Conservation (phyloP, 2,113 vertebrate species). For the Myanophis thanlyinensis region DNA sequence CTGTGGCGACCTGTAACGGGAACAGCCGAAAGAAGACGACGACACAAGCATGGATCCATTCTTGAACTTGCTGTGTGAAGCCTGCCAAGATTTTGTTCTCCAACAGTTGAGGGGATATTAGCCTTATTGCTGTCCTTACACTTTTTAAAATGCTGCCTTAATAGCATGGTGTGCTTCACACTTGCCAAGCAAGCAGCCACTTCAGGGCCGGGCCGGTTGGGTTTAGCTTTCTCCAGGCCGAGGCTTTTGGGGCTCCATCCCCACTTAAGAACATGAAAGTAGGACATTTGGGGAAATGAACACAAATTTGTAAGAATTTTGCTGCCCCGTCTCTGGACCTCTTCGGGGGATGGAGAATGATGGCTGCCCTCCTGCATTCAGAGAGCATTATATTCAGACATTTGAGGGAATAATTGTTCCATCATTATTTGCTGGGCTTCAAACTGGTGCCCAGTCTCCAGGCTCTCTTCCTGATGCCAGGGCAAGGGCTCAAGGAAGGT, state of each 20-base stretch:
- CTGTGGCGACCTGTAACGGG: too few species aligned
- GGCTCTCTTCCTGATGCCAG: not conserved
- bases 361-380: not conserved
- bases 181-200: not conserved
- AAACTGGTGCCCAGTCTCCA: not conserved
- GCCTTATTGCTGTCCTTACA: not conserved
- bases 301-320: not conserved
- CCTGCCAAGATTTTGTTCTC: not conserved
- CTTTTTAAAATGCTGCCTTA: not conserved
- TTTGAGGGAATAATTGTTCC: constrained; percentile 20
- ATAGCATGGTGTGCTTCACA: not conserved
- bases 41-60: not conserved
- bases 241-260: not conserved
- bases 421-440: not conserved
- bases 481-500: not conserved
- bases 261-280: not conserved
- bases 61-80: not conserved
- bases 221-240: too few species aligned
- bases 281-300: not conserved
- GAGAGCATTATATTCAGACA: not conserved
- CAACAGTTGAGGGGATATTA: not conserved
- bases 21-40: too few species aligned
- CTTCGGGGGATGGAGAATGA: not conserved
- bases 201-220: not conserved
- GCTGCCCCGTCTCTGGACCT: not conserved